phyloP scores from a whole-genome alignment of 2,113 vertebrate species.

The Psilopogon haemacephalus region DNA sequence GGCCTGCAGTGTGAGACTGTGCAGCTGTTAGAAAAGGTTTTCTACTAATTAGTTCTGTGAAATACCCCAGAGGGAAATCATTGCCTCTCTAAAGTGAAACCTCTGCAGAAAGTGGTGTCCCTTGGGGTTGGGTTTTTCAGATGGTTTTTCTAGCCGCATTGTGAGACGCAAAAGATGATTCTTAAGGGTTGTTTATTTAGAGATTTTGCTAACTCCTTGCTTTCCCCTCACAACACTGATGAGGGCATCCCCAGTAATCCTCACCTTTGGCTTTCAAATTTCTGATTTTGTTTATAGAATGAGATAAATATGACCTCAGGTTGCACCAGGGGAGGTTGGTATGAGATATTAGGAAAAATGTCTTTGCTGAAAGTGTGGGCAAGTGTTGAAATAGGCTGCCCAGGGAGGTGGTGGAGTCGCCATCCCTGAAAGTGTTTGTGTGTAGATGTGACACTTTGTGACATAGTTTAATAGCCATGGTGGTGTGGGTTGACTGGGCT shows the following conservation, averaged over 20 bases:
- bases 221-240: not conserved
- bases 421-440: too few species aligned
- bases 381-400: too few species aligned
- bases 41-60: not conserved
- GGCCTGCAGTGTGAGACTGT: not conserved
- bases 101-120: not conserved
- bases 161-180: not conserved
- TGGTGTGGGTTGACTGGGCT: too few species aligned
- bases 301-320: too few species aligned
- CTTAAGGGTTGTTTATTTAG: not conserved
- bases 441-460: too few species aligned
- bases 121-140: not conserved
- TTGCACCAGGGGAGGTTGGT: too few species aligned
- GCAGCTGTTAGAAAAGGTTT: not conserved
- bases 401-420: too few species aligned
- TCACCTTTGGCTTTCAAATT: not conserved
- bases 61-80: not conserved
- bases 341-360: too few species aligned
- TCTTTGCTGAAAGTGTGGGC: too few species aligned
- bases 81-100: not conserved
- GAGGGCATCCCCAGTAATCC: not conserved
- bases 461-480: too few species aligned
- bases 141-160: not conserved
- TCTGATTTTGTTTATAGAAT: not conserved
- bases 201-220: not conserved